Conservation (phyloP, 1,140 invertebrate species). For the Drosophila pandora region DNA sequence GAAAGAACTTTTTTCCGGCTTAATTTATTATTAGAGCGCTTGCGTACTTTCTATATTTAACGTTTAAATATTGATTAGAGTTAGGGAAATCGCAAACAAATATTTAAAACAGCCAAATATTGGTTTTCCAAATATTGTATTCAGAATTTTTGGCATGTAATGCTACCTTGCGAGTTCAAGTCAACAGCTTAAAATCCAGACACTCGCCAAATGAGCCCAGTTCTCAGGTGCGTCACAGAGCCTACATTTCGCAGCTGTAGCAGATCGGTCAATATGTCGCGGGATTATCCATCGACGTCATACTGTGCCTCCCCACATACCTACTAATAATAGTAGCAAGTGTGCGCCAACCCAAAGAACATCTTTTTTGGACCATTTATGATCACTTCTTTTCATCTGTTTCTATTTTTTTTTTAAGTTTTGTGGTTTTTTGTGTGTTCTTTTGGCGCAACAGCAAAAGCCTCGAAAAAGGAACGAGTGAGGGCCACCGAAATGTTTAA, state of each 20-base stretch:
- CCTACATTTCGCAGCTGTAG: slow-evolving; percentile 53
- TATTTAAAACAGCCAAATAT: slow-evolving; percentile 1
- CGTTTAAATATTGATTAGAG: not conserved
- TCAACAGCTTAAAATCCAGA: slow-evolving; percentile 10
- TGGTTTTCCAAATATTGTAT: not conserved
- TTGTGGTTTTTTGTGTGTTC: not conserved
- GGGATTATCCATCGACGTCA: slow-evolving; percentile 69
- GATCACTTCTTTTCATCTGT: slow-evolving; percentile 18
- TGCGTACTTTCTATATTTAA: not conserved
- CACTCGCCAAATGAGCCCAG: slow-evolving; percentile 15
- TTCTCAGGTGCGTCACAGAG: slow-evolving; percentile 54
- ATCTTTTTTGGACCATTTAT: slow-evolving; percentile 27
- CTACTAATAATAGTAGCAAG: slow-evolving; percentile 39
- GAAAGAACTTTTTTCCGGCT: not conserved
- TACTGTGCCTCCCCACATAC: slow-evolving; percentile 16
- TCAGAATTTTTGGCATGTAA: not conserved
- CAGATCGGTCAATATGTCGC: slow-evolving; percentile 26
- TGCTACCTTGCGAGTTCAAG: not conserved
- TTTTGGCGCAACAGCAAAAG: slow-evolving; percentile 72
- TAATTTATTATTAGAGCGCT: not conserved
- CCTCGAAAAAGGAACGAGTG: slow-evolving; percentile 9
- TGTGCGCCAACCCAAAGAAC: slow-evolving; percentile 24
- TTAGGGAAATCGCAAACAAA: slow-evolving; percentile 2
- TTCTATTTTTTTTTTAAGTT: slow-evolving; percentile 1
- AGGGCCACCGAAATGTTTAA: slow-evolving; percentile 65